Percentiles rank a stretch among this genome's conserved stretches.
Conservation (phyloP, 37 sponge, comb jelly and placozoan genomes). For the Aphrocallistes beatrix region DNA sequence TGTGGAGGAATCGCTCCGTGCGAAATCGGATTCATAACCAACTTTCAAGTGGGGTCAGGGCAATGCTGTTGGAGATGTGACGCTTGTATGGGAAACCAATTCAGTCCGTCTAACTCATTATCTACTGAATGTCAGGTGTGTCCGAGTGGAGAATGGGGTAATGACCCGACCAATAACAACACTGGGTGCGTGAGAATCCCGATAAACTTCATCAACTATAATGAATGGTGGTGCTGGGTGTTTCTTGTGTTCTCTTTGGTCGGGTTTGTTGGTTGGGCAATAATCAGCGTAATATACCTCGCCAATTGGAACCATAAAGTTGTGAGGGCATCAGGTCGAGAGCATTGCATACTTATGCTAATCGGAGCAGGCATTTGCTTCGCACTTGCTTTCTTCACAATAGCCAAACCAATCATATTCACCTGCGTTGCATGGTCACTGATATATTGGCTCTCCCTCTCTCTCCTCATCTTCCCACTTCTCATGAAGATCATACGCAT, state of each 20-base stretch:
- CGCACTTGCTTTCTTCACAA: constrained; percentile 27
- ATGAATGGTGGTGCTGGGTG: constrained; percentile 21
- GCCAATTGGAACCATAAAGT: constrained; percentile 23
- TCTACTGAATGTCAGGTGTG: constrained; percentile 35
- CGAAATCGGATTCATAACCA: constrained; percentile 26
- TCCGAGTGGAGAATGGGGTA: constrained; percentile 40
- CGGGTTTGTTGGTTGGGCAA: constrained; percentile 23
- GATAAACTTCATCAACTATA: constrained; percentile 19
- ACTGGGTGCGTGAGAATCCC: constrained; percentile 28
- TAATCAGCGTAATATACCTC: constrained; percentile 28
- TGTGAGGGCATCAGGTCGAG: constrained; percentile 59
- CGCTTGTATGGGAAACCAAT: constrained; percentile 38
- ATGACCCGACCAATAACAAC: constrained; percentile 29
- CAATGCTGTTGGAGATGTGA: constrained; percentile 61
- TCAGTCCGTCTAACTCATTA: constrained; percentile 1
- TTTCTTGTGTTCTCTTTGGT: constrained; percentile 22
- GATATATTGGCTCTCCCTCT: constrained; percentile 44
- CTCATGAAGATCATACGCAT: constrained; percentile 65
- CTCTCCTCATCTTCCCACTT: constrained; percentile 58
- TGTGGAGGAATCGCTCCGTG: constrained; percentile 32
- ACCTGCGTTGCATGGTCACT: constrained; percentile 41
- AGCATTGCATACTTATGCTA: constrained; percentile 44
- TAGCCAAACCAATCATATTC: constrained; percentile 26
- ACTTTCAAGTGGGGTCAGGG: neutral
- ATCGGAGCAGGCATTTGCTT: constrained; percentile 34